Conservation (phyloP, 2,113 vertebrate species). For the Aegithalos caudatus region DNA sequence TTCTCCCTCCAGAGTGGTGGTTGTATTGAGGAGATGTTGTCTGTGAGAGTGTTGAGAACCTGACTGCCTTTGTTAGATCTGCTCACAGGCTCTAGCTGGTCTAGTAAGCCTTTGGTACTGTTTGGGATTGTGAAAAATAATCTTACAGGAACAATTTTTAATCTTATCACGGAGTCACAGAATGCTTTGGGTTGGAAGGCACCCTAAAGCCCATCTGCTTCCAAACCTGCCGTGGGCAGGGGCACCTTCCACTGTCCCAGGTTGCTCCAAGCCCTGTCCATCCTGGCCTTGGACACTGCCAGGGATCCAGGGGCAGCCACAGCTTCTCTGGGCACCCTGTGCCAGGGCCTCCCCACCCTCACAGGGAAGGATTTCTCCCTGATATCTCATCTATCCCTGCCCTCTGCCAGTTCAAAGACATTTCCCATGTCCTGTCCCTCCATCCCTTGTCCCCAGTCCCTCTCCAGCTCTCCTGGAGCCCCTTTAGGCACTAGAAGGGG, state of each 20-base stretch:
- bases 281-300: fast-evolving
- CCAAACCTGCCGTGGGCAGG: neutral
- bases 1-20: neutral
- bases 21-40: neutral
- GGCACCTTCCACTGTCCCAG: fast-evolving
- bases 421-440: neutral
- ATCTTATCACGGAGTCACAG: neutral
- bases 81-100: neutral
- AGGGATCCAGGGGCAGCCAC: neutral
- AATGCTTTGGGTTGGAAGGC: neutral
- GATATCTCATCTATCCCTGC: fast-evolving
- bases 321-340: neutral
- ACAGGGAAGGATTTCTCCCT: fast-evolving
- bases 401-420: neutral
- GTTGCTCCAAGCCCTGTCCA: fast-evolving
- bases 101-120: neutral
- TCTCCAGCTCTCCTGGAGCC: neutral
- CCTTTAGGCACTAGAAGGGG: fast-evolving
- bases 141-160: neutral
- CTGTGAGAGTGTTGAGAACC: neutral
- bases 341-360: neutral
- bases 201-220: fast-evolving
- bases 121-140: neutral
- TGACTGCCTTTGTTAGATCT: neutral
- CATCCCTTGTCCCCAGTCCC: neutral